Evolutionary conservation across 2,113 vertebrate species (phyloP).

Genomic region (Bothrops jararaca): DNA sequence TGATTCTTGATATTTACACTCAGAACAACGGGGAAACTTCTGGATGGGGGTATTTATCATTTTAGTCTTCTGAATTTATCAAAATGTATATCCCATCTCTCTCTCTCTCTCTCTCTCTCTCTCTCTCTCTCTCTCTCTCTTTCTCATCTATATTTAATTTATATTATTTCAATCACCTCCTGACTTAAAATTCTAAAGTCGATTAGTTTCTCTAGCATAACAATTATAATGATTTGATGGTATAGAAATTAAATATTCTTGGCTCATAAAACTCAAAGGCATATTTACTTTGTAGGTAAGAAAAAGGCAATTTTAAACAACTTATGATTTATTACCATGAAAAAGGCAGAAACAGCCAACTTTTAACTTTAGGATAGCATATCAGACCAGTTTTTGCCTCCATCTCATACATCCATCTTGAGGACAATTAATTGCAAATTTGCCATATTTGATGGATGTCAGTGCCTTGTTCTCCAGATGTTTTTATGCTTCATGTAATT

Average conservation of each 20-base stretch:
- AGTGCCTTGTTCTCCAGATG: slow-evolving; percentile 7
- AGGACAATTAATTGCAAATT: slow-evolving; percentile 32
- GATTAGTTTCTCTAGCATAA: neutral
- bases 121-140: neutral
- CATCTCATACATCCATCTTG: slow-evolving; percentile 15
- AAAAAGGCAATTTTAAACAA: neutral
- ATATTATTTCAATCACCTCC: neutral
- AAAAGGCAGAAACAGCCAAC: neutral
- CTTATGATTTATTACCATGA: slow-evolving; percentile 20
- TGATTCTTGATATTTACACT: neutral
- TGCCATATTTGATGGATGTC: slow-evolving; percentile 14
- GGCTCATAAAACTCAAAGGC: neutral
- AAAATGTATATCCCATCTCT: neutral
- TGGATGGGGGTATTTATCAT: neutral
- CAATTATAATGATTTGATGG: neutral
- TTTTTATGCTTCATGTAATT: slow-evolving; percentile 19
- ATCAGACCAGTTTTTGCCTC: neutral
- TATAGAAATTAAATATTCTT: slow-evolving; percentile 5
- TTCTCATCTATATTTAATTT: neutral
- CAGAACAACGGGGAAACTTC: neutral
- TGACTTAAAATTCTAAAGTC: neutral
- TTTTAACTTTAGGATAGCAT: slow-evolving; percentile 17
- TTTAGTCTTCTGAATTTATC: neutral
- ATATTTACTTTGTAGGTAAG: neutral
- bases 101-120: rapidly evolving